These are phyloP conservation scores for Rhagonycha fulva DNA, from an alignment of 2,888 invertebrate species.

Conservation along the genomic window DNA sequence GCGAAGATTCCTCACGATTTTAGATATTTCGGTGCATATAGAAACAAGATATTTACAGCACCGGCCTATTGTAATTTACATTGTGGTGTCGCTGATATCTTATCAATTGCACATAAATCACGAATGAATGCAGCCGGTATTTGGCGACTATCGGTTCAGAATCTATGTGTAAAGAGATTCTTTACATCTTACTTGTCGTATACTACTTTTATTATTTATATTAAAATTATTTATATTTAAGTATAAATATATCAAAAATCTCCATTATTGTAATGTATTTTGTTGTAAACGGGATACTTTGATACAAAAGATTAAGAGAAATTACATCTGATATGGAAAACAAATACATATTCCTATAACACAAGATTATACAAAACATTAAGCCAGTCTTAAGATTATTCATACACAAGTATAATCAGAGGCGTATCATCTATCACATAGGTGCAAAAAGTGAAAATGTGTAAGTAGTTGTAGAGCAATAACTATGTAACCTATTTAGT, in stretches of 20 bases:
- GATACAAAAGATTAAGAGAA: background rate
- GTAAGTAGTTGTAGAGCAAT: too few relatives aligned
- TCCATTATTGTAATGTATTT: background rate
- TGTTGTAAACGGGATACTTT: background rate
- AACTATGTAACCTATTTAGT: too few relatives aligned
- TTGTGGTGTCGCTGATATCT: slow-evolving; percentile 54
- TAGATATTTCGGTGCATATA: slow-evolving; percentile 30
- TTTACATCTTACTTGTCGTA: slow-evolving; percentile 47
- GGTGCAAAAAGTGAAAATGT: too few relatives aligned
- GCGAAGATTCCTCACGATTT: slow-evolving; percentile 28
- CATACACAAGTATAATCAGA: too few relatives aligned
- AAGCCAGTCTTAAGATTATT: too few relatives aligned
- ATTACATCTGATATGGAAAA: background rate
- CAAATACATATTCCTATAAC: background rate
- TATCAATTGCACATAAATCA: slow-evolving; percentile 55
- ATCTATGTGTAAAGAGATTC: slow-evolving; percentile 45
- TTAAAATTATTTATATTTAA: background rate
- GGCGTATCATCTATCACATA: too few relatives aligned
- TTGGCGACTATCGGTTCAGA: slow-evolving; percentile 39
- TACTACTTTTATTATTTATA: background rate
- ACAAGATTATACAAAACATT: too few relatives aligned
- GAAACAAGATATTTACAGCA: slow-evolving; percentile 52
- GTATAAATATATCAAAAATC: background rate
- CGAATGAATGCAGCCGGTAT: slow-evolving; percentile 47
- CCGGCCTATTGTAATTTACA: slow-evolving; percentile 54